Percentiles rank a stretch among this genome's conserved stretches.
phyloP scores from a whole-genome alignment of 2,888 invertebrate species.

The Sesia bembeciformis region DNA sequence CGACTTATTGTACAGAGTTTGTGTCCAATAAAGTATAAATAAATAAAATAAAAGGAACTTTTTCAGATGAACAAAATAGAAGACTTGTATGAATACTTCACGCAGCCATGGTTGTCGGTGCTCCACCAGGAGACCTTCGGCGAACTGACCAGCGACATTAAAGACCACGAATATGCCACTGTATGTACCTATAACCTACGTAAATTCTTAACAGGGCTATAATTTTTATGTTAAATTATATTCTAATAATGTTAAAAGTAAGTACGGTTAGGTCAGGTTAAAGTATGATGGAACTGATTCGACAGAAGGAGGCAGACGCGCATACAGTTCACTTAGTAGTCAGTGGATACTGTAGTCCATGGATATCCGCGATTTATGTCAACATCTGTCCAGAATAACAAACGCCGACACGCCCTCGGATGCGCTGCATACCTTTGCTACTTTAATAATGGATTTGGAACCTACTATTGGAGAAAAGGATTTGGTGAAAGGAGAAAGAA shows the following conservation, averaged over 20 bases:
- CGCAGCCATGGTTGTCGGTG: conserved; percentile 77
- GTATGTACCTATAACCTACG: conserved; percentile 17
- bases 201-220: no score
- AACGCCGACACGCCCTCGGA: no score
- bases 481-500: no score
- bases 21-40: no score
- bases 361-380: not conserved
- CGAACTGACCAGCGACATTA: conserved; percentile 44
- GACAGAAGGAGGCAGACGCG: not conserved
- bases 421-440: no score
- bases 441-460: no score
- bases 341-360: not conserved
- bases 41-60: not conserved
- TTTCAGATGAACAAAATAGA: conserved; percentile 70
- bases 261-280: not conserved
- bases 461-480: no score
- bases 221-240: not conserved
- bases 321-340: not conserved
- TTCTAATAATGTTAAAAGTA: not conserved
- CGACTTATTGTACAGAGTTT: no score
- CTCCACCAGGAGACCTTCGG: conserved; percentile 77
- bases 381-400: no score
- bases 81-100: conserved; percentile 80
- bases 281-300: not conserved
- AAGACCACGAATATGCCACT: conserved; percentile 40